Base-by-base conservation (phyloP, 2,113 vertebrate genomes). In the Condylura cristata region DNA sequence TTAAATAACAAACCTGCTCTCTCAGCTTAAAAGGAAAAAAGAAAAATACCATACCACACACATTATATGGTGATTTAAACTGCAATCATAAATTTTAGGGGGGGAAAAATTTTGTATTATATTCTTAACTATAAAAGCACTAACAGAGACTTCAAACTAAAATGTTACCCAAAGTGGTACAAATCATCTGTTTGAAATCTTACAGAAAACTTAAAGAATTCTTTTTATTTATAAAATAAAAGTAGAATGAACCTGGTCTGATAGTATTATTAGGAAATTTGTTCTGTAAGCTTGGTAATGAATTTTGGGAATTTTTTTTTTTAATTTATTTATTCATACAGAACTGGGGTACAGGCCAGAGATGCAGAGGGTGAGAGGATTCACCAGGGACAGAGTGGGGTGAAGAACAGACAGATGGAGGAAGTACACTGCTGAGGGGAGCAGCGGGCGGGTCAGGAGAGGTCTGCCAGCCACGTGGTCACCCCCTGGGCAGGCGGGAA, bases 1-100 rank as follows among this genome's bases (percentile, higher is more conserved):
- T 6, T 44, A 44, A 44, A 51, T 51, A 51, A 12, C 46, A 12
- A 51, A 51, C 48, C 16, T 51, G 48, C 16, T 5, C 48, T 51
- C 48, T 51, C 5, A 5, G 16, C 48, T 51, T 51, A 51, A 51
- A 51, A 51, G 48, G 17, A 51, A 51, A 51, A 51, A 51, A 16
- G 17, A 51, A 51, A 51, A 51, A 51, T 94, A 92, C 56, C 70
- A 93, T 63, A 71, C 51, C 56, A 85, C 44, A 60, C 14, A 72
- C 8, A n/a, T 63, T 56, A 58, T 66, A 87, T 34, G 82, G 72
- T 37, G 89, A 95, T 83, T 95, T 94, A 81, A 90, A 91, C 8
- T 56, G 44, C 8, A 92, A 63, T 89, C 44, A 71, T 53, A 70
- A 80, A 86, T 89, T 96, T 28, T 88, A 39, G 82, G 86, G 92